A percentile compares a stretch with the other conserved stretches of the same genome.
Conservation (phyloP, 2,113 vertebrate genomes). For the Chunga burmeisteri region DNA sequence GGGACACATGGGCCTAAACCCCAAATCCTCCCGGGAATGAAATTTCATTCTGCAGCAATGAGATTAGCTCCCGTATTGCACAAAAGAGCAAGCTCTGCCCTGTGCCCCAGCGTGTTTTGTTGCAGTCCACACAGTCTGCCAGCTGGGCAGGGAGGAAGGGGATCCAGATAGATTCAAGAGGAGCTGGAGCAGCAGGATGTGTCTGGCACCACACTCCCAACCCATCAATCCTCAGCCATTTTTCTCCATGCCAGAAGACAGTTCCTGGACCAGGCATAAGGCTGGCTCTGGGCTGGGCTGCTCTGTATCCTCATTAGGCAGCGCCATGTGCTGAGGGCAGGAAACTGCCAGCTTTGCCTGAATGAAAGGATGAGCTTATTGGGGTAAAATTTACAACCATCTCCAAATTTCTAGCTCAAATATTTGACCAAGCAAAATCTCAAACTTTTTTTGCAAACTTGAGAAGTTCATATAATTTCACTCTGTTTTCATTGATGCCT, state of each 20-base stretch:
- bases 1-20: background rate
- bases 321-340: background rate
- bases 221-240: conserved; percentile 48
- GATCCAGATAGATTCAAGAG: background rate
- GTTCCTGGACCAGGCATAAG: background rate
- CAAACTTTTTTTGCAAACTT: background rate
- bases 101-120: background rate
- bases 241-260: conserved; percentile 20
- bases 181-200: conserved; percentile 35
- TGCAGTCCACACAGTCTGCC: background rate
- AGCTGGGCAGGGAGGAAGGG: background rate
- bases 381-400: background rate
- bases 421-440: background rate
- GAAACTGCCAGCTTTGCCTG: background rate
- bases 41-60: background rate
- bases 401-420: background rate
- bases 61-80: background rate
- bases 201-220: background rate
- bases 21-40: background rate
- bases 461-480: background rate
- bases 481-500: background rate
- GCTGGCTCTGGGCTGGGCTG: background rate
- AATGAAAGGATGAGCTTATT: background rate
- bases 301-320: conserved; percentile 23
- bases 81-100: background rate